Conservation (phyloP, 2,113 vertebrate species). For the Bos indicus region DNA sequence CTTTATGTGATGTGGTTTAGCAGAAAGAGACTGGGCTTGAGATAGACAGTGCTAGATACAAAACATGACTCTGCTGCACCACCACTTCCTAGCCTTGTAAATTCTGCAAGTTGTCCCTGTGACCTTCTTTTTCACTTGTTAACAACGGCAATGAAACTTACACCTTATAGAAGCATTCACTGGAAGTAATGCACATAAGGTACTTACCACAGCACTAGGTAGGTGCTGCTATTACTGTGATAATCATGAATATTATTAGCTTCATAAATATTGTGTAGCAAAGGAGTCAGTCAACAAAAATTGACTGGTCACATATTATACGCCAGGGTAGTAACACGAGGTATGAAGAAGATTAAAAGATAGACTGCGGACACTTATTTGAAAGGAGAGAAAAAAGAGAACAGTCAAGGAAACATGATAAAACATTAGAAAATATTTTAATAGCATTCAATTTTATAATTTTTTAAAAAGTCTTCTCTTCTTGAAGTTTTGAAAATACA, state of each 20-base stretch:
- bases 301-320: neutral
- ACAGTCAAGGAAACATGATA: constrained; percentile 2
- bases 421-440: constrained; percentile 19
- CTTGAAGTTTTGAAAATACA: constrained; percentile 31
- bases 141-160: neutral
- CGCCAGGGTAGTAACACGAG: neutral
- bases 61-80: neutral
- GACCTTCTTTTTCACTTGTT: neutral
- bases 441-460: constrained; percentile 10
- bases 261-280: neutral
- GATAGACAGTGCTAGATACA: neutral
- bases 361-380: neutral
- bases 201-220: neutral
- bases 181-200: neutral
- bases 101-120: neutral
- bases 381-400: constrained; percentile 15
- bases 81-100: neutral
- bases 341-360: neutral
- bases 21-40: neutral
- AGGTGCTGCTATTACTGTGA: neutral
- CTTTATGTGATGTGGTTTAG: neutral
- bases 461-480: neutral
- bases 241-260: neutral
- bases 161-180: neutral
- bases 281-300: constrained; percentile 18